These are phyloP conservation scores for Orchestia grillus DNA, from an alignment of 1,140 invertebrate genomes.

Conservation along the genomic window DNA sequence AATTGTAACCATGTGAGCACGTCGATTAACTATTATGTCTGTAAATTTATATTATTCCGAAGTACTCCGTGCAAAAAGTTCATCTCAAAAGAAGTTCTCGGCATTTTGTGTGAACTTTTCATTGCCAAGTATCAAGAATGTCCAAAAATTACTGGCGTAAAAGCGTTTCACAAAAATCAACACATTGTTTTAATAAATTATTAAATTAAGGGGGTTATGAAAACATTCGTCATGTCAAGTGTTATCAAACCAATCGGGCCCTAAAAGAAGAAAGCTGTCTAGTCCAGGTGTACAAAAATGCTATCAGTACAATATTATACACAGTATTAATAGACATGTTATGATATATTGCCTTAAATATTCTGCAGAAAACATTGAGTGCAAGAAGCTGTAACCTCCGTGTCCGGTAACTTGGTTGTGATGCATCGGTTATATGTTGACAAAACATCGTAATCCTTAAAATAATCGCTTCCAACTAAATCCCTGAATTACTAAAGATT, in stretches of 20 bases:
- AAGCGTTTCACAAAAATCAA: no score
- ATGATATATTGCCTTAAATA: constrained; percentile 6
- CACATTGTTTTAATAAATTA: background rate
- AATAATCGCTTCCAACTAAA: background rate
- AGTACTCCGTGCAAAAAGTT: no score
- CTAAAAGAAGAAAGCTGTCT: background rate
- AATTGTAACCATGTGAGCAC: no score
- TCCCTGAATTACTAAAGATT: background rate
- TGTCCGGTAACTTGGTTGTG: background rate
- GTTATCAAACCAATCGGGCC: constrained; percentile 21
- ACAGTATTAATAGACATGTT: constrained; percentile 8
- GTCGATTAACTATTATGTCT: no score
- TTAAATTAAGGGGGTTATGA: background rate
- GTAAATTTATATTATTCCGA: no score
- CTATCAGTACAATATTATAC: constrained; percentile 28
- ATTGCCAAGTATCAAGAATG: no score
- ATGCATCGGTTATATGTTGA: background rate
- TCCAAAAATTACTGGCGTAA: no score
- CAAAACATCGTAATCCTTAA: background rate
- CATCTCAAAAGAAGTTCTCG: no score
- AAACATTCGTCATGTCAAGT: background rate
- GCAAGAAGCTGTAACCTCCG: background rate
- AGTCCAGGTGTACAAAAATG: constrained; percentile 43
- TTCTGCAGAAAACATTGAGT: background rate
- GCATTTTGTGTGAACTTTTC: no score